Evolutionary conservation across 2,113 vertebrate genomes (phyloP), one percentile per base, ranked within the genome.

Genomic region (Periophthalmus modestus): DNA sequence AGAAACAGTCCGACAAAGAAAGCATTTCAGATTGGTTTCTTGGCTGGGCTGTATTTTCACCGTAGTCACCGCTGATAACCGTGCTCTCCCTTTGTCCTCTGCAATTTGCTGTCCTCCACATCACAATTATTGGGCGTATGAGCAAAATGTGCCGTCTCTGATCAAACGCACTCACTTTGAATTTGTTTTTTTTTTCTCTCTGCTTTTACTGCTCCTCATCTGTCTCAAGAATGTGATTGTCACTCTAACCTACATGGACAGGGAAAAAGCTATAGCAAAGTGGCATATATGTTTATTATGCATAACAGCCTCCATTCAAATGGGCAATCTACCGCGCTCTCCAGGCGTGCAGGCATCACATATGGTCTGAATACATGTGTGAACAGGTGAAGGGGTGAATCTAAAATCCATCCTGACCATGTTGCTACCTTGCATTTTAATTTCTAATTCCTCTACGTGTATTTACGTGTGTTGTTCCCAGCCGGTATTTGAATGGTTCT

Each of bases 141-240:
- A 74, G 70, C 72, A 73, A 80, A 66, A 46, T 59, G 74, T 7
- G 5, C 58, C 68, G 9, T 2, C 79, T 80, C 36, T 66, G 66
- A 77, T 79, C 63, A 81, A 82, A 73, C 65, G 5, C 54, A 48
- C 75, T 76, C 46, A 5, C 66, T 70, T 83, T 82, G 76, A 78
- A 71, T 85, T 82, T 28, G 74, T 72, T 52, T 54, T 72, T 52
- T 54, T 54, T 83, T 84, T 67, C 75, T 72, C 68, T 28, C 14
- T 18, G 52, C 58, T 72, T 34, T 39, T 68, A 10, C 33, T 62
- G 23, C 16, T 43, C 57, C 57, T 36, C 24, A 48, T 68, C 43
- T 4, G 52, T 62, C 28, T 77, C 54, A 34, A 36, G 14, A 23
- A 77, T 36, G 71, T 21, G 33, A 80, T 36, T 18, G 11, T 12